phyloP scores from a whole-genome alignment of 30 jellyfish, hydroid and myxozoan genomes.

The Pseudorhiza aurosa region DNA sequence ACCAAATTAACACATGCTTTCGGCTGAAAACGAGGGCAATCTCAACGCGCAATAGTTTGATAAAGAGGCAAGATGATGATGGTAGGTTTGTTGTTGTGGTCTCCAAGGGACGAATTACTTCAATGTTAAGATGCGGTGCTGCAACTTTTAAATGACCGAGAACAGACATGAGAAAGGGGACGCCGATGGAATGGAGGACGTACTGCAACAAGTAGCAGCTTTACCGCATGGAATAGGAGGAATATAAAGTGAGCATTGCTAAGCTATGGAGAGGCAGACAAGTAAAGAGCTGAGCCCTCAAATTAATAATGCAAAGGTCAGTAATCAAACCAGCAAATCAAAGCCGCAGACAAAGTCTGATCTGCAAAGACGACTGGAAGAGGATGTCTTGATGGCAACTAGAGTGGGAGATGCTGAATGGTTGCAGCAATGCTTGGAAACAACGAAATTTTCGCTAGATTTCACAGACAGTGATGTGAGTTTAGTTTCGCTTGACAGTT shows the following conservation, averaged over 20 bases:
- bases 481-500: neutral
- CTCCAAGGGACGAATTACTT: constrained; percentile 5
- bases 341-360: constrained; percentile 46
- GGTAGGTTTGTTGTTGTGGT: constrained; percentile 21
- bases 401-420: constrained; percentile 68
- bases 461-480: constrained; percentile 49
- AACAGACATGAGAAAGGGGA: too few relatives aligned
- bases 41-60: neutral
- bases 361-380: constrained; percentile 50
- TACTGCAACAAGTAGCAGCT: too few relatives aligned
- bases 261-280: too few relatives aligned
- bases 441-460: constrained; percentile 4
- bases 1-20: neutral
- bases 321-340: neutral
- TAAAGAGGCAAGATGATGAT: constrained; percentile 1
- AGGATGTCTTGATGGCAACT: constrained; percentile 78
- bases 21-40: neutral
- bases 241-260: too few relatives aligned
- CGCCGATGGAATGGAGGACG: too few relatives aligned
- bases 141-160: too few relatives aligned
- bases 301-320: neutral
- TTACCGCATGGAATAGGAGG: too few relatives aligned
- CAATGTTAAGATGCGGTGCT: neutral
- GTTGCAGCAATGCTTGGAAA: constrained; percentile 61
- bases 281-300: neutral